Evolutionary conservation across 2,113 vertebrate species (phyloP), one percentile per base, ranked within the genome.

Genomic region (Saimiri boliviensis): DNA sequence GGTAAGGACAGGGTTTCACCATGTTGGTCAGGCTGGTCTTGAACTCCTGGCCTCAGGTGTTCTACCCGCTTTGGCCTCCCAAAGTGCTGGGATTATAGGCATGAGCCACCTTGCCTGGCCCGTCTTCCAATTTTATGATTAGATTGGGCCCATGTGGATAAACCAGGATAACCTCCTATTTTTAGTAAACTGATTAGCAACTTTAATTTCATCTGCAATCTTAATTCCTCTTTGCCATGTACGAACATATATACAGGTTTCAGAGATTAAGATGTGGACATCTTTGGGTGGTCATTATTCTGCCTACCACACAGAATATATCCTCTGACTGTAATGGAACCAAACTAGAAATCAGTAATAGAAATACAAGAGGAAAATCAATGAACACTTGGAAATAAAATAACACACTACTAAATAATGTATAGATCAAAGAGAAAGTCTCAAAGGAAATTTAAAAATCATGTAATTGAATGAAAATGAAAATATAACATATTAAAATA

Each of bases 321-420:
- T 83, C 37, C n/a, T 93, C 56, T 86, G 58, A 58, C 11, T 80
- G 4, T 60, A 89, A 80, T 89, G 71, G 73, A 82, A 49, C n/a
- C 56, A 74, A 45, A 79, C 45, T 76, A 49, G 71, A 74, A 87
- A 76, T 66, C 56, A 81, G 14, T 93, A 83, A 25, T 52, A 77
- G 60, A 91, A 86, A 82, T 91, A 27, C 47, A 92, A 42, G 42
- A 89, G 81, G 63, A 63, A 96, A 90, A 90, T 81, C 52, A 73
- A 5, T 88, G 89, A 89, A 45, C 52, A 81, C 21, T 49, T 74
- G 54, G 37, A 80, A 89, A 81, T 60, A 73, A 94, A 91, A 73
- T 45, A 42, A 88, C 27, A 60, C 80, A 35, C 37, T 68, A 30
- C 76, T 91, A 83, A 71, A 70, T 82, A 70, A 82, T 86, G 21